Base-by-base conservation (phyloP, 2,113 vertebrate genomes). In the Pedetes capensis region DNA sequence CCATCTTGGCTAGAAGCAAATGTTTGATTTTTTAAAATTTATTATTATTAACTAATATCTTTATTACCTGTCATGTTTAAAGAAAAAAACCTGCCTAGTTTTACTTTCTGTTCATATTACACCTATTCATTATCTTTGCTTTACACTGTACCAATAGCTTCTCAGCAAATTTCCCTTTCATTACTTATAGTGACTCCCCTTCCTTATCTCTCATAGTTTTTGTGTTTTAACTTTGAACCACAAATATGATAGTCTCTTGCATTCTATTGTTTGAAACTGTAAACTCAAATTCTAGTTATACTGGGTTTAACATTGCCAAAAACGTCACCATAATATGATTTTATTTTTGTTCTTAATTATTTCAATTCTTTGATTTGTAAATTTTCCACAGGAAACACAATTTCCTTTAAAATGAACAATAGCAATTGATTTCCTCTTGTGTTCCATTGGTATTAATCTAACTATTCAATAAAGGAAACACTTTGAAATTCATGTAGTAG, bases 401-500 rank as follows among this genome's bases (percentile, higher is more conserved):
- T 96, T 95, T 93, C 34, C 55, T 95, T 55, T 92, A 80, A 94
- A 96, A 92, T 83, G 69, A 96, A 80, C 81, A 95, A 85, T 87
- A 93, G 72, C 49, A 61, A 87, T 87, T 96, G 89, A 97, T 96
- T 97, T 95, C 3, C 71, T 94, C 63, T 91, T 71, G 37, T 91
- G 69, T 82, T 93, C 64, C 69, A 39, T 74, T 91, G 93, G n/a
- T 68, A 10, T 76, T 94, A 72, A 78, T 47, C 59, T 87, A 74
- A 34, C 64, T 93, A 49, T 68, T 96, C 64, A 91, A 23, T 71
- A 92, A 89, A 86, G 27, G 66, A 93, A 97, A 86, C 49, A 37
- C 47, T 97, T 93, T 93, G 92, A 96, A 96, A 96, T 95, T 96
- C 87, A 39, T 96, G 32, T 55, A 86, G 51, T 91, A 0, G 71